Conservation (phyloP, 2,888 invertebrate genomes). For the Drosophila aldrichi region DNA sequence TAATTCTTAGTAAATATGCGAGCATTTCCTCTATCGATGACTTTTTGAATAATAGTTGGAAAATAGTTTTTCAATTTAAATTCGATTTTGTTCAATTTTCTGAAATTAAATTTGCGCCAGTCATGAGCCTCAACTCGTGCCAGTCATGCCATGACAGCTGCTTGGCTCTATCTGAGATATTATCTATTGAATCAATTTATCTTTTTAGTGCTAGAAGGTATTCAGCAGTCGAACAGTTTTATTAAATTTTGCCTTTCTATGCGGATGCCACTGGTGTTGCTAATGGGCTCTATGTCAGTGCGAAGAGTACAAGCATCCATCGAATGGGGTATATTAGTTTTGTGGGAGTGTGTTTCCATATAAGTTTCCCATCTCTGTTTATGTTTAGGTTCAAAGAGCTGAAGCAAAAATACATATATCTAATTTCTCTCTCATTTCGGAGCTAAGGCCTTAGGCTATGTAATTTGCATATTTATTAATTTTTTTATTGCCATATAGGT, state of each 20-base stretch:
- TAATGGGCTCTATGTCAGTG: background rate
- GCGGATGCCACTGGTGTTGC: slow-evolving; percentile 1
- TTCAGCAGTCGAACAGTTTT: slow-evolving; percentile 18
- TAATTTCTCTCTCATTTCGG: background rate
- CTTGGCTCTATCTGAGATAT: background rate
- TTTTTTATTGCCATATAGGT: background rate
- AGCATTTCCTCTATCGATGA: too few relatives aligned
- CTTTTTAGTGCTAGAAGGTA: background rate
- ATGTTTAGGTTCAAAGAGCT: background rate
- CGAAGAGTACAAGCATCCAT: background rate
- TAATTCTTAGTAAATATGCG: background rate
- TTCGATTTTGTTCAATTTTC: background rate
- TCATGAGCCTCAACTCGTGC: background rate
- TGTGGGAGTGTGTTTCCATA: background rate
- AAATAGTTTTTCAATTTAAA: too few relatives aligned
- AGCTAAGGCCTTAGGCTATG: background rate
- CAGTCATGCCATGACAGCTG: background rate
- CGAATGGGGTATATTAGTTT: background rate
- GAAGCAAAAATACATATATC: too few relatives aligned
- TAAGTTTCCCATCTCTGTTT: background rate
- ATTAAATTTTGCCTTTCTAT: slow-evolving; percentile 5
- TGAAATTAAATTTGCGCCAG: background rate
- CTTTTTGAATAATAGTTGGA: too few relatives aligned
- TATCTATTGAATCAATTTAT: background rate
- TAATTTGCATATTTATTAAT: background rate